phyloP scores from a whole-genome alignment of 2,797 vertebrate species.

The Furcifer pardalis region DNA sequence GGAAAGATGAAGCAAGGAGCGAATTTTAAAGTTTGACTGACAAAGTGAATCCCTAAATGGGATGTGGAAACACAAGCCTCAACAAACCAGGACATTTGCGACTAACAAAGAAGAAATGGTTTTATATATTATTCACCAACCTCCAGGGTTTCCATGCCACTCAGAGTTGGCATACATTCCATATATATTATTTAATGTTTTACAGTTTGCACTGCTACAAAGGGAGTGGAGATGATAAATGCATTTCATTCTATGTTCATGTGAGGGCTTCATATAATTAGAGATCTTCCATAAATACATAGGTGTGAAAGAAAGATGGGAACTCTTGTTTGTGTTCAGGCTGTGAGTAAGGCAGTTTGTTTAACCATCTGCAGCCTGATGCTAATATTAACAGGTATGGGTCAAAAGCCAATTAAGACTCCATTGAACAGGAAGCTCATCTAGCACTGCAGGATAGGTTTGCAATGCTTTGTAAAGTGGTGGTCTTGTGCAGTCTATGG shows the following conservation, averaged over 20 bases:
- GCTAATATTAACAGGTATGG: background rate
- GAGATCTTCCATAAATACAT: conserved; percentile 21
- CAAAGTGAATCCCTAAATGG: conserved; percentile 67
- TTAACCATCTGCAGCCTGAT: background rate
- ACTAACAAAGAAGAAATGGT: conserved; percentile 62
- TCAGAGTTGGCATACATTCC: conserved; percentile 61
- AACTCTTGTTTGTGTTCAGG: background rate
- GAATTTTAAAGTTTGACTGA: conserved; percentile 64
- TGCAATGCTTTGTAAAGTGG: too few relatives aligned
- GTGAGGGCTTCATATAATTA: conserved; percentile 40
- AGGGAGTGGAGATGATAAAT: conserved; percentile 60
- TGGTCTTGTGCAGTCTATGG: too few relatives aligned
- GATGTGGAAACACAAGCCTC: conserved; percentile 54
- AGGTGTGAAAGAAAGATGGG: conserved; percentile 27
- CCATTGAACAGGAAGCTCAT: too few relatives aligned
- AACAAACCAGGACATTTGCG: conserved; percentile 53
- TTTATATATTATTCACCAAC: conserved; percentile 70
- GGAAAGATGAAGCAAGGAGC: conserved; percentile 49
- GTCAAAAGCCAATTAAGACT: background rate
- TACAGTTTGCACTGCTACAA: conserved; percentile 66
- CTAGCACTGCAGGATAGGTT: too few relatives aligned
- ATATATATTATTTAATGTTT: conserved; percentile 74
- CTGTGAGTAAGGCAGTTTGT: background rate
- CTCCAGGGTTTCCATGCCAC: conserved; percentile 63
- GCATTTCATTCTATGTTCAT: conserved; percentile 54